Conservation (phyloP, 2,888 invertebrate genomes). For the Dioctria rufipes region DNA sequence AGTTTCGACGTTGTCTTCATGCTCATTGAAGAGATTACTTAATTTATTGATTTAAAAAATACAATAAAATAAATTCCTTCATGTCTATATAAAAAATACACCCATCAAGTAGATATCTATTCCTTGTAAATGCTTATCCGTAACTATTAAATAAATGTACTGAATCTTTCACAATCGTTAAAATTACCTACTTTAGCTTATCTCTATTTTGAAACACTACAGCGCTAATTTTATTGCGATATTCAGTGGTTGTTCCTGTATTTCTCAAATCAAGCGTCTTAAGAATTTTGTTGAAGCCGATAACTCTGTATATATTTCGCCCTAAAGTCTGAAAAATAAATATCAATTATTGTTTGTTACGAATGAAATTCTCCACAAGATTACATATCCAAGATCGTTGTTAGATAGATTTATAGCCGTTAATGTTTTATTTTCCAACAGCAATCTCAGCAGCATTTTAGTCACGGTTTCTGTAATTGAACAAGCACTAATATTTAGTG, state of each 20-base stretch:
- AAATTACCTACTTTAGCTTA: conserved; percentile 15
- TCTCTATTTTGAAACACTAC: conserved; percentile 56
- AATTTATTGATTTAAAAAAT: too few relatives aligned
- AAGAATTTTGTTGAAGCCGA: conserved; percentile 66
- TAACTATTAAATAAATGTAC: too few relatives aligned
- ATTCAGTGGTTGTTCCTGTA: conserved; percentile 65
- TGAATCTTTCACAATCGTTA: background rate
- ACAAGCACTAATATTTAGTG: conserved; percentile 67
- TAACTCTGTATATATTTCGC: conserved; percentile 66
- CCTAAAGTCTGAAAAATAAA: conserved; percentile 65
- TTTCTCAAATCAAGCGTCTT: conserved; percentile 67
- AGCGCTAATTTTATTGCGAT: conserved; percentile 64
- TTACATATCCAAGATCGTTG: conserved; percentile 67
- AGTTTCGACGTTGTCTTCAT: too few relatives aligned
- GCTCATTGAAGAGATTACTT: too few relatives aligned
- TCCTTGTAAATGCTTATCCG: background rate
- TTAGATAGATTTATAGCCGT: conserved; percentile 66
- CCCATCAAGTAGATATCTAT: too few relatives aligned
- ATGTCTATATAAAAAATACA: too few relatives aligned
- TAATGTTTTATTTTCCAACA: conserved; percentile 66
- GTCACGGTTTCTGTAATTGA: conserved; percentile 65
- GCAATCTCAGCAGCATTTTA: conserved; percentile 66
- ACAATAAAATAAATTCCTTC: too few relatives aligned
- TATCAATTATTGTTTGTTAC: background rate
- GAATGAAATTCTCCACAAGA: background rate